phyloP scores from a whole-genome alignment of 2,888 invertebrate genomes.

The Lymantria dispar region DNA sequence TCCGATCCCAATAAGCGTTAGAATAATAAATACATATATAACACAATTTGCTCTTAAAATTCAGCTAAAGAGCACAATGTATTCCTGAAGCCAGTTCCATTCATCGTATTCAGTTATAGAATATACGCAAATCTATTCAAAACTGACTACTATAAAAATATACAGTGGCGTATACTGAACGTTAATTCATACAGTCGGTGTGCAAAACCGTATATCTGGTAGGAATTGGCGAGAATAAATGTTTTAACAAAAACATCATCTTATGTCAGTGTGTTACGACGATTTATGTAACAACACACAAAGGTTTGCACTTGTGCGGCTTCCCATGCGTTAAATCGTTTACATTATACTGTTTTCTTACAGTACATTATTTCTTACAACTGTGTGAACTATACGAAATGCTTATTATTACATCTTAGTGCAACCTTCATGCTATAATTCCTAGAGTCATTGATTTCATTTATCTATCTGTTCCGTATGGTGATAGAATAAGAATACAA shows the following conservation, averaged over 20 bases:
- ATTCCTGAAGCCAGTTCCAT: too few relatives aligned
- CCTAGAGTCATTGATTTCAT: too few relatives aligned
- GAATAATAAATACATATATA: too few relatives aligned
- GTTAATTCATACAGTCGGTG: slow-evolving; percentile 15
- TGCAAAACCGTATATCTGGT: slow-evolving; percentile 29
- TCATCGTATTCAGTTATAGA: too few relatives aligned
- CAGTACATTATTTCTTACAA: slow-evolving; percentile 14
- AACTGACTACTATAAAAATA: background rate
- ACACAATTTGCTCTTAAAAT: too few relatives aligned
- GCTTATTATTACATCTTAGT: slow-evolving; percentile 15
- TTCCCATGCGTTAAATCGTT: slow-evolving; percentile 60
- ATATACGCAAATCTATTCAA: background rate
- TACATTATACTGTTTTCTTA: slow-evolving; percentile 61
- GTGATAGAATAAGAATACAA: too few relatives aligned
- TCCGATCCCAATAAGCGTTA: too few relatives aligned
- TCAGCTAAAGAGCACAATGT: too few relatives aligned
- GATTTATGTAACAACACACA: slow-evolving; percentile 58
- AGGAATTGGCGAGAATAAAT: slow-evolving; percentile 19
- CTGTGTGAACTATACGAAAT: slow-evolving; percentile 38
- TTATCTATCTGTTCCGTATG: too few relatives aligned
- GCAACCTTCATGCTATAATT: slow-evolving; percentile 1
- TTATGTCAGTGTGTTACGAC: slow-evolving; percentile 49
- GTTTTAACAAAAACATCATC: slow-evolving; percentile 29
- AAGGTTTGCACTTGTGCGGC: slow-evolving; percentile 61
- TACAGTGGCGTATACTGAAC: slow-evolving; percentile 5